phyloP scores from a whole-genome alignment of 2,113 vertebrate genomes.

The Ochotona princeps region DNA sequence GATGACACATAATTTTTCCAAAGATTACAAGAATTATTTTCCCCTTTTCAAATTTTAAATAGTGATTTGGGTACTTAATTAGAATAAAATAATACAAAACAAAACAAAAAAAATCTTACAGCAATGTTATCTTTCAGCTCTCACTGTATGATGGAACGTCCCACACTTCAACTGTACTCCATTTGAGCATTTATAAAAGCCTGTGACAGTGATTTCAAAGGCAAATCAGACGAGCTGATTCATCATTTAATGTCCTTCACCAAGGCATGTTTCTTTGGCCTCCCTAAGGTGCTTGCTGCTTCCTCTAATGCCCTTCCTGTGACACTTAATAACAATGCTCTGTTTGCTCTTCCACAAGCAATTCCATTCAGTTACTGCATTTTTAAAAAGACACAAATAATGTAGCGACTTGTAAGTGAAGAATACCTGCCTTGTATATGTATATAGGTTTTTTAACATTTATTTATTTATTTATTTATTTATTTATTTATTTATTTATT shows the following conservation, averaged over 20 bases:
- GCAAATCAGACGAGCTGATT: slow-evolving; percentile 53
- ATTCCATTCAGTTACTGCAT: slow-evolving; percentile 33
- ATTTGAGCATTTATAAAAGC: slow-evolving; percentile 67
- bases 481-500: too few species aligned
- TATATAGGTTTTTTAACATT: neutral
- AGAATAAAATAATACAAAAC: neutral
- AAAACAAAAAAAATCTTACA: neutral
- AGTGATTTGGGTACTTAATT: neutral
- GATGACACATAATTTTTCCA: slow-evolving; percentile 7
- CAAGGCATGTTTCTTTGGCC: slow-evolving; percentile 21
- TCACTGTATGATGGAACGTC: slow-evolving; percentile 10
- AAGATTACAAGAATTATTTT: neutral
- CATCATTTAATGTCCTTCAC: slow-evolving; percentile 57
- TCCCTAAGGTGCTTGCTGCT: slow-evolving; percentile 42
- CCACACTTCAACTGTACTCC: slow-evolving; percentile 42
- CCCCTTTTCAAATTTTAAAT: neutral
- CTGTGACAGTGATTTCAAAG: slow-evolving; percentile 72
- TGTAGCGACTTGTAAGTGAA: neutral
- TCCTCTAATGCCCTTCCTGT: slow-evolving; percentile 41
- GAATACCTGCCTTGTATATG: neutral
- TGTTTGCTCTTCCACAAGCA: slow-evolving; percentile 52
- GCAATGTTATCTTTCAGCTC: slow-evolving; percentile 40
- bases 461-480: too few species aligned
- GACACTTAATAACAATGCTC: slow-evolving; percentile 36
- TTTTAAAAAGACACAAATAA: slow-evolving; percentile 39